Evolutionary conservation across 2,797 vertebrate species (phyloP).

Genomic region (Chelmon rostratus): DNA sequence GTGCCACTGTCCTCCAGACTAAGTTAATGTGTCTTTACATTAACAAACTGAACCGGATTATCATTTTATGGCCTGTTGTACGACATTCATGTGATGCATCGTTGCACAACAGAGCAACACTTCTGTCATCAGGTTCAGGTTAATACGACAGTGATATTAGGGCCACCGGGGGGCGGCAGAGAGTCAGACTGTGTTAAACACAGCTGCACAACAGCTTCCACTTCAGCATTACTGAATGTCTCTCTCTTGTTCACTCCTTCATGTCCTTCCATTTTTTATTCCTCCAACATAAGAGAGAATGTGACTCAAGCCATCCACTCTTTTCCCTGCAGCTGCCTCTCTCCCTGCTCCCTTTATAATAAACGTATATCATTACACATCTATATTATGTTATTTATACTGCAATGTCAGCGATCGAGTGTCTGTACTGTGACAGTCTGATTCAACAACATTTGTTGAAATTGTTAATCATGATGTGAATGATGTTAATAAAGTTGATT

Average conservation of each 20-base stretch:
- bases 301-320: rapidly evolving
- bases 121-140: neutral
- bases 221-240: neutral
- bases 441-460: neutral
- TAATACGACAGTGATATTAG: rapidly evolving
- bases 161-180: slow-evolving; percentile 61
- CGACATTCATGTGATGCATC: neutral
- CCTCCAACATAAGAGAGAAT: neutral
- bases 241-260: neutral
- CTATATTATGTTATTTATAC: neutral
- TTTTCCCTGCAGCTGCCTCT: neutral
- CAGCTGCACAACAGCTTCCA: slow-evolving; percentile 12
- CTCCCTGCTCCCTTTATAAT: no score
- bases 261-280: neutral
- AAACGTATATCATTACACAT: neutral
- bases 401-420: neutral
- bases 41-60: neutral
- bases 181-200: neutral
- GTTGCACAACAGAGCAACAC: neutral
- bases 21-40: no score
- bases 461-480: rapidly evolving
- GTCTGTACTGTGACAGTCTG: neutral
- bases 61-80: neutral
- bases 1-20: neutral
- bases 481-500: slow-evolving; percentile 16